Percentiles rank a stretch among this genome's conserved stretches.
Evolutionary conservation across 1,140 invertebrate genomes (phyloP).

Genomic region (Drosophila arizonae): DNA sequence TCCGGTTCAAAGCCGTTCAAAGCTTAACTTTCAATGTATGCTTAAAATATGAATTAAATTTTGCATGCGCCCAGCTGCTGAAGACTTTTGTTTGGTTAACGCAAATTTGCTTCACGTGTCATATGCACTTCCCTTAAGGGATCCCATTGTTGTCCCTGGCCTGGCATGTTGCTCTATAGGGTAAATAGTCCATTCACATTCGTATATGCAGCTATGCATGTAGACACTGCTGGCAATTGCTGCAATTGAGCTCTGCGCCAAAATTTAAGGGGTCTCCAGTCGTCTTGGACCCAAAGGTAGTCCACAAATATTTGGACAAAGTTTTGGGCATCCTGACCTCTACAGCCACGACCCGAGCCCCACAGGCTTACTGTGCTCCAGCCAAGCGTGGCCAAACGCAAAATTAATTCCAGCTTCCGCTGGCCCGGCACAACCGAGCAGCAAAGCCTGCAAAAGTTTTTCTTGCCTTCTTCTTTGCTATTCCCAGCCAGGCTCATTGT

Average conservation of each 20-base stretch:
- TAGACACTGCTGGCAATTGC: slow-evolving; percentile 8
- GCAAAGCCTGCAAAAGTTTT: slow-evolving; percentile 34
- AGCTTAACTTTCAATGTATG: neutral
- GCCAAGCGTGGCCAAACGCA: slow-evolving; percentile 37
- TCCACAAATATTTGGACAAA: slow-evolving; percentile 44
- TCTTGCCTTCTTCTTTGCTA: slow-evolving; percentile 26
- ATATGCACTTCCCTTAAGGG: slow-evolving; percentile 21
- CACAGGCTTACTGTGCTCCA: neutral
- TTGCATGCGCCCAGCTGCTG: neutral
- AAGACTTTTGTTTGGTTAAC: neutral
- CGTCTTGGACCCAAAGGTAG: slow-evolving; percentile 31
- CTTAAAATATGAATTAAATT: neutral
- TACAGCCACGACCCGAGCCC: neutral
- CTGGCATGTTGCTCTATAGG: too few species aligned
- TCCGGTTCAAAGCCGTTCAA: too few species aligned
- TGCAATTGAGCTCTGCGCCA: slow-evolving; percentile 32
- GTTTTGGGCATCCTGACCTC: slow-evolving; percentile 18
- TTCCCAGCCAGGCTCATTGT: slow-evolving; percentile 56
- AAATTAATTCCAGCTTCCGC: slow-evolving; percentile 52
- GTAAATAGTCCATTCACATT: neutral
- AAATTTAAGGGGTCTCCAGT: slow-evolving; percentile 24
- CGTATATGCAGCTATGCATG: neutral
- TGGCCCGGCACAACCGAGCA: slow-evolving; percentile 17
- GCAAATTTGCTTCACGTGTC: neutral
- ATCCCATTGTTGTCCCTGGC: slow-evolving; percentile 24